Conservation (phyloP, 1,140 invertebrate species). For the Sesamia nonagrioides region DNA sequence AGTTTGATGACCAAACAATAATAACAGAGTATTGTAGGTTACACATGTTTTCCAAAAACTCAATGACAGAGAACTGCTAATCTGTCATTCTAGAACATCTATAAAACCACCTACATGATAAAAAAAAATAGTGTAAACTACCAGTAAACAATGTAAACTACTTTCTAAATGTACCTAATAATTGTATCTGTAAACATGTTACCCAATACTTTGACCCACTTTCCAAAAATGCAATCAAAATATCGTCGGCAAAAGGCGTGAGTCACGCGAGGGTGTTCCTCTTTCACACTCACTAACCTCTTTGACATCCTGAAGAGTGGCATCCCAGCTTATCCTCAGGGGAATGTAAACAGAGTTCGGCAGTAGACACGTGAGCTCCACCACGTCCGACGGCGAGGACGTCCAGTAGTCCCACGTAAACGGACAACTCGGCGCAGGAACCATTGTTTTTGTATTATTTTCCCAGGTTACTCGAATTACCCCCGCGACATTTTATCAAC, state of each 20-base stretch:
- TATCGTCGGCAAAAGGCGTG: conserved; percentile 66
- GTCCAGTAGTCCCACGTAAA: conserved; percentile 90
- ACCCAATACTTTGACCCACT: conserved; percentile 81
- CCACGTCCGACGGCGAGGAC: conserved; percentile 88
- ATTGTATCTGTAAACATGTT: conserved; percentile 75
- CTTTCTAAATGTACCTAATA: conserved; percentile 78
- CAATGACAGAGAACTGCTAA: not conserved
- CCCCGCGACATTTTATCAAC: conserved; percentile 78
- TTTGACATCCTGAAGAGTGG: conserved; percentile 94
- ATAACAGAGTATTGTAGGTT: not conserved
- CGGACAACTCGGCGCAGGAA: conserved; percentile 89
- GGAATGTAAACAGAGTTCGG: conserved; percentile 94
- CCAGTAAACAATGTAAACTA: conserved; percentile 75
- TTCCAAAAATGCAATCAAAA: conserved; percentile 66
- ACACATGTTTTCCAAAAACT: not conserved
- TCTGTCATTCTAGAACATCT: not conserved
- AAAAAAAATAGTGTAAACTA: conserved; percentile 46
- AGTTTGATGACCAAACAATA: not conserved
- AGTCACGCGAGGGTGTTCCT: conserved; percentile 68
- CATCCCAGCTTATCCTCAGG: conserved; percentile 90
- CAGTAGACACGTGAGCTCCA: conserved; percentile 93
- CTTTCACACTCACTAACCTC: conserved; percentile 89
- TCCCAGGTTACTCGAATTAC: conserved; percentile 72
- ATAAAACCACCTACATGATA: conserved; percentile 33
- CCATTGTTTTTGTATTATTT: conserved; percentile 88